Evolutionary conservation across 2,797 vertebrate species (phyloP).

Genomic region (Urophycis tenuis): DNA sequence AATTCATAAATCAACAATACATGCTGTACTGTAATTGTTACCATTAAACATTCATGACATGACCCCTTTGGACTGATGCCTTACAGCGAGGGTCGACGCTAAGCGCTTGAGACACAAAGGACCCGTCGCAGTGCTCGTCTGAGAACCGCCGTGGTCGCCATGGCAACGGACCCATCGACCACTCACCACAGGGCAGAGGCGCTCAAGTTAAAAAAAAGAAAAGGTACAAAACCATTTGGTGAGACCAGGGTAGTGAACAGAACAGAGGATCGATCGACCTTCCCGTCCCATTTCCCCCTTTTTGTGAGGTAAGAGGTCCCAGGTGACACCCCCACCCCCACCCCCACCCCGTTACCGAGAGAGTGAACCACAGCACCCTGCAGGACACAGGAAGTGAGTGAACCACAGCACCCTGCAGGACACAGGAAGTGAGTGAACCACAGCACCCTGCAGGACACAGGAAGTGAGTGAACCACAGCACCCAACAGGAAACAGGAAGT

Average conservation of each 20-base stretch:
- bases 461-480: no score
- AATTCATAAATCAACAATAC: background rate
- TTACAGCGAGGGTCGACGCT: no score
- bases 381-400: conserved; percentile 7
- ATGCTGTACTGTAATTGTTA: background rate
- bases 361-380: background rate
- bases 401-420: no score
- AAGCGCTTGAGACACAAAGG: background rate
- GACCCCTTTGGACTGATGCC: background rate
- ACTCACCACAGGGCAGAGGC: background rate
- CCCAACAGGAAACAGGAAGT: no score
- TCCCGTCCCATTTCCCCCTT: no score
- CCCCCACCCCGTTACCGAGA: background rate
- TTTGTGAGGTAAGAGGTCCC: no score
- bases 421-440: no score
- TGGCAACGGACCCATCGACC: background rate
- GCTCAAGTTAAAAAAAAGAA: background rate
- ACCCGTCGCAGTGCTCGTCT: background rate
- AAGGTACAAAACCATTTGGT: background rate
- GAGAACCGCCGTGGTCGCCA: background rate
- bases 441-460: no score
- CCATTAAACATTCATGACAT: background rate
- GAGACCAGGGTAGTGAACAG: no score
- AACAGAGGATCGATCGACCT: no score
- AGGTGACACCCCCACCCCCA: no score